These are phyloP conservation scores for Mantis religiosa DNA, from an alignment of 2,888 invertebrate genomes.

Conservation along the genomic window DNA sequence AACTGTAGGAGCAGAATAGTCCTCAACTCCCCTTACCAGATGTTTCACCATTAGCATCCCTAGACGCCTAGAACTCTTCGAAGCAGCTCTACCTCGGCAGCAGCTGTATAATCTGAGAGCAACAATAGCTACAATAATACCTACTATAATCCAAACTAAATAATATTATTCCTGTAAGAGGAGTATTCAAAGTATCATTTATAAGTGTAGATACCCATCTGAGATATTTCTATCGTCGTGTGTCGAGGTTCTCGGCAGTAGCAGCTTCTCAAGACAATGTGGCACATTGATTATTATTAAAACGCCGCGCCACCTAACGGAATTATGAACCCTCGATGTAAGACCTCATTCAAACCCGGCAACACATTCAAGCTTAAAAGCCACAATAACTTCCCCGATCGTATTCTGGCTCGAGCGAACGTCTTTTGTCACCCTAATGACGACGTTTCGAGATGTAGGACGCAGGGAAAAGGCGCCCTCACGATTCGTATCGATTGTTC, in stretches of 20 bases:
- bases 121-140: too few relatives aligned
- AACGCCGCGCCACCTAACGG: not conserved
- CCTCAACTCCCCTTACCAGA: too few relatives aligned
- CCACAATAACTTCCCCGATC: constrained; percentile 4
- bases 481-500: not conserved
- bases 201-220: too few relatives aligned
- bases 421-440: not conserved
- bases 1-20: too few relatives aligned
- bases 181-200: too few relatives aligned
- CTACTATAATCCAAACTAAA: too few relatives aligned
- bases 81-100: too few relatives aligned
- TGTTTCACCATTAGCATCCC: too few relatives aligned
- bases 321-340: not conserved
- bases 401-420: not conserved
- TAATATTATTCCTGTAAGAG: too few relatives aligned
- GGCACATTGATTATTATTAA: constrained; percentile 15
- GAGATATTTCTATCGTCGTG: not conserved
- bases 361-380: not conserved
- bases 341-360: not conserved
- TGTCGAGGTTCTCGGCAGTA: not conserved
- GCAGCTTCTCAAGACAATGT: not conserved
- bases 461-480: not conserved
- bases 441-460: not conserved
- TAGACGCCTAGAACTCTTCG: too few relatives aligned
- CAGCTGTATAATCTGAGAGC: too few relatives aligned